Base-by-base conservation (phyloP, 2,888 invertebrate species). In the Lasioglossum figueresi region DNA sequence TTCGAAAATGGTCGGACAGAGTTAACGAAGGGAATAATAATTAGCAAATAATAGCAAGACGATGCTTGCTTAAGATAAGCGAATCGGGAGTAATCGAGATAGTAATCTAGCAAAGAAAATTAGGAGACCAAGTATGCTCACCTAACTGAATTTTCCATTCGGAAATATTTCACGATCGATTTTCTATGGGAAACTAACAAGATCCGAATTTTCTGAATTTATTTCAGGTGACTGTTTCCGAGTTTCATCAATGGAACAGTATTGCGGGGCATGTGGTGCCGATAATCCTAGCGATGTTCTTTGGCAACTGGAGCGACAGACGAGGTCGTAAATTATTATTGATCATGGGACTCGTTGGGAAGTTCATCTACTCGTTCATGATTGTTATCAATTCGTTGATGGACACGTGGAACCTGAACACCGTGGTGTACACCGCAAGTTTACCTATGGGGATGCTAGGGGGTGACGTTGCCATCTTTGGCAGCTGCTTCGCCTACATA, bases 261-360 rank as follows among this genome's bases (percentile, higher is more conserved):
- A 96, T 98, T 31, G 97, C 97, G 0, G 96, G 97, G 0, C 97
- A 98, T 91, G 94, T 96, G 0, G 96, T 97, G 71, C 98, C 98
- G 4, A 96, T 98, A 37, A 93, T 98, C 2, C 94, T 98, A 59
- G 98, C 98, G 0, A 96, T 98, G 81, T 98, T 98, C 93, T 95
- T 98, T 85, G 98, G 98, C 0, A 96, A 98, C 0, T 98, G 98
- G 96, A 98, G 98, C 80, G 98, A 98, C 93, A 96, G 97, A 87
- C 96, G 97, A 2, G 98, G 98, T 0, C 95, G 97, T 76, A 98
- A 98, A 94, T 94, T 97, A 59, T 97, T 98, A 0, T 93, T 98
- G 5, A 94, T 98, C 0, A 95, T 97, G 59, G 98, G 98, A 0
- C 94, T 98, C 12, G 80, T 96, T 1, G 98, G 98, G 27, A 98